Evolutionary conservation across 2,797 vertebrate species (phyloP).

Genomic region (Sandelia bainsii): DNA sequence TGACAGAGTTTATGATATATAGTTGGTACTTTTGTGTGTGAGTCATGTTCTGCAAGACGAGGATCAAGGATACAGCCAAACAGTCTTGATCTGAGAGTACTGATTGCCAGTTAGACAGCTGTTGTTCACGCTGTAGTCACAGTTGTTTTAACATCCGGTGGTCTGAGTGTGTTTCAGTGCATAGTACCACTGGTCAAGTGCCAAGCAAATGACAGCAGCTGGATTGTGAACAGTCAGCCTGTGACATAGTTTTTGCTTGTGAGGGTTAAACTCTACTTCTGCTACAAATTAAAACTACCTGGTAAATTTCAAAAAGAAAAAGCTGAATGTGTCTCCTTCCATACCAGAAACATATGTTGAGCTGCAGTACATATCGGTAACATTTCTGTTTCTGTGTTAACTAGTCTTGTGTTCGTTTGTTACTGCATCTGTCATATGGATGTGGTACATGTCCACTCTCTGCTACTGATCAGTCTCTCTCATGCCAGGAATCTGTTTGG

Average conservation of each 20-base stretch:
- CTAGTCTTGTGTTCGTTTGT: conserved; percentile 4
- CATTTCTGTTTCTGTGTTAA: conserved; percentile 1
- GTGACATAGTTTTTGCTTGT: not conserved
- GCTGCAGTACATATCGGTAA: not conserved
- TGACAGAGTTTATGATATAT: not conserved
- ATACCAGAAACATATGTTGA: not conserved
- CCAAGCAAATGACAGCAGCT: conserved; percentile 40
- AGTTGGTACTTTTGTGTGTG: not conserved
- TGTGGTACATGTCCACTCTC: conserved; percentile 20
- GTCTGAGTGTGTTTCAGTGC: conserved; percentile 19
- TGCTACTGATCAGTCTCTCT: conserved; percentile 18
- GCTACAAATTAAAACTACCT: not conserved
- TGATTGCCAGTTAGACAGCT: conserved; percentile 31
- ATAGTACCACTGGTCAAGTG: conserved; percentile 25
- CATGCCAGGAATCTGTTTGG: conserved; percentile 56
- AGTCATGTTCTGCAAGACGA: not conserved
- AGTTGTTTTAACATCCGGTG: conserved; percentile 67
- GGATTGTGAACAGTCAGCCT: conserved; percentile 8
- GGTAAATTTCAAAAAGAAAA: not conserved
- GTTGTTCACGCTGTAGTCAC: conserved; percentile 32
- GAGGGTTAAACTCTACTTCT: not conserved
- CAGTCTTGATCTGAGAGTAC: not conserved
- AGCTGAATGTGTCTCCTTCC: not conserved
- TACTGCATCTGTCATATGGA: conserved; percentile 17
- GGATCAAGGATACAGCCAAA: not conserved